Evolutionary conservation across 2,113 vertebrate genomes (phyloP), one percentile per base, ranked within the genome.

Genomic region (Baryphthengus martii): DNA sequence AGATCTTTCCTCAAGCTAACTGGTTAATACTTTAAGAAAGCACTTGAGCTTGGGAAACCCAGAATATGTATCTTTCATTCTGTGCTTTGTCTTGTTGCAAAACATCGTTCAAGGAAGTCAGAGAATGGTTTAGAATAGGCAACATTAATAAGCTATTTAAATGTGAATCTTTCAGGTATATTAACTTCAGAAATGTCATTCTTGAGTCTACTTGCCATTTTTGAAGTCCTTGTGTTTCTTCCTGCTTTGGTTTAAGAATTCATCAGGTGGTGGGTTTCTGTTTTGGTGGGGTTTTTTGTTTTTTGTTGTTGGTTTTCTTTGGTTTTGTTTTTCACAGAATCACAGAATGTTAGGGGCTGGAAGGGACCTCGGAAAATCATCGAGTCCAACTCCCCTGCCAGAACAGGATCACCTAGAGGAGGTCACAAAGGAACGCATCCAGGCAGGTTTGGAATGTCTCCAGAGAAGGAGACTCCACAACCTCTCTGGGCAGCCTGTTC

Each of bases 101-200:
- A 35, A 50, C 0, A 0, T 39, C 39, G 13, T 17, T 77, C 0
- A 2, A 45, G 58, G 59, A 85, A 63, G 28, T 66, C 17, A 39
- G 52, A 26, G 37, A 55, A 11, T 75, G 29, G 13, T 72, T 44
- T 58, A 74, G 39, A 16, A 53, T 28, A 70, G 31, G 23, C 56
- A 61, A 2, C 0, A 3, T 59, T 65, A 53, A 52, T 47, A 74
- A 78, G 10, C 20, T 83, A 5, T 70, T 84, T 55, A 39, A 59
- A 39, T 53, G 31, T 59, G 53, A 14, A 2, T 24, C 73, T 87
- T 83, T 74, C 29, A 37, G 14, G 7, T 73, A 16, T n/a, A 14
- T 26, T 21, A 53, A 6, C 37, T 56, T 92, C 19, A 55, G 31
- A 80, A 9, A 42, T 74, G 10, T 47, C 5, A 19, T 67, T 63